Evolutionary conservation across 2,888 invertebrate species (phyloP), one percentile per base, ranked within the genome.

Genomic region (Paralinhomoeus sp.): DNA sequence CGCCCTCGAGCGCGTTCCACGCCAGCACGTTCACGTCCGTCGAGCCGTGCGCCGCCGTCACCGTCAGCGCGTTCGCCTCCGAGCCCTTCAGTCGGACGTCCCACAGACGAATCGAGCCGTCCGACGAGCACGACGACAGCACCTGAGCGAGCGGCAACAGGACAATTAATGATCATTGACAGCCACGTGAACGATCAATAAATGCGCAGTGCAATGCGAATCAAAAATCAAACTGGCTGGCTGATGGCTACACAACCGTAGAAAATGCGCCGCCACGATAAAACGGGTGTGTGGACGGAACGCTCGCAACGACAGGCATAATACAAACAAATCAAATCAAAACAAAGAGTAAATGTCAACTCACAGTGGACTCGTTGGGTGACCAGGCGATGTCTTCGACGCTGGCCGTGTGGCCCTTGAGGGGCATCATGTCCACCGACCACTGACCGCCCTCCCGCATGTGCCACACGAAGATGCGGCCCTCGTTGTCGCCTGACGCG

Each of bases 301-400:
- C n/a, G n/a, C n/a, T n/a, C n/a, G n/a, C n/a, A n/a, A n/a, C n/a
- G n/a, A n/a, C n/a, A n/a, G n/a, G n/a, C n/a, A n/a, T n/a, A n/a
- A n/a, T n/a, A n/a, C 18, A 48, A 48, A 21, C 22, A 21, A 46
- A 27, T 9, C 12, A 31, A 22, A 15, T 46, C 20, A 45, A 34
- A 23, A 47, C 24, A 17, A 36, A 24, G 21, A 22, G 9, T 13
- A 5, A 35, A 42, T 21, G 31, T 9, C 7, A 2, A 23, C 41
- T 68, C 76, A 87, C 87, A 67, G 79, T 67, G 17, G 63, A 71
- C 68, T 97, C 97, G 67, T 77, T 87, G 1, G 91, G 91, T 47
- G 91, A 91, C 97, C 97, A 97, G 60, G 93, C 91, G 49, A 99
- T 70, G 64, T 99, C 97, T 70, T 97, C 97, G 15, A 99, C 83